Base-by-base conservation (phyloP, 2,888 invertebrate genomes). In the Carabus problematicus region DNA sequence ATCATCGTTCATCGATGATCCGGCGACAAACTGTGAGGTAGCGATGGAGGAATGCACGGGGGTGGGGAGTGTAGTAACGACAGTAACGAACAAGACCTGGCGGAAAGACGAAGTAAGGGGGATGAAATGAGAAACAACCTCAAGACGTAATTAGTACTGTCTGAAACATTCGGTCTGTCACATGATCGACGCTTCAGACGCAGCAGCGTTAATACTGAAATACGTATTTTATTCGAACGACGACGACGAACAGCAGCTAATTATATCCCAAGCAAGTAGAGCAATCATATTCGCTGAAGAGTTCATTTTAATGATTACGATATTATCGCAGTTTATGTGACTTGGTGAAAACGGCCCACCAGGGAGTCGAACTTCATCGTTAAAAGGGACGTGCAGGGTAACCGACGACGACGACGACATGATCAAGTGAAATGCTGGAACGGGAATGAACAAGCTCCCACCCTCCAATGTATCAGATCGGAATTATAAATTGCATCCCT, bases 71-170 rank as follows among this genome's bases (percentile, higher is more conserved):
- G 16, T 52, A 14, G 19, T 16, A 52, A 18, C 19, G 18, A 52
- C 16, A 52, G 52, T 0, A 19, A 52, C 8, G 12, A n/a, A 47
- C 16, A 47, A 1, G 47, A 47, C n/a, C 8, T 8, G 47, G 16
- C n/a, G 3, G 47, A 3, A 8, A 11, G 12, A 8, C 11, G 11
- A 16, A 14, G 52, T 11, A 19, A 52, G 16, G 9, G 19, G 16
- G 9, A 60, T 45, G 52, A 54, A 52, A 67, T 64, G 67, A 60
- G 67, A 67, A 67, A 67, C 67, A 67, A 67, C 67, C 67, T 67
- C 67, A 67, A 67, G 60, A 67, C 41, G 67, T 67, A 67, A 67
- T 67, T 67, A 67, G 67, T 67, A 60, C 67, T 67, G 67, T 67
- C 67, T 60, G 60, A 67, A 67, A 67, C 67, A 67, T 67, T 67